Percentiles rank a stretch among this genome's conserved stretches.
phyloP scores from a whole-genome alignment of 2,113 vertebrate species.

The Colistium nudipinnis region DNA sequence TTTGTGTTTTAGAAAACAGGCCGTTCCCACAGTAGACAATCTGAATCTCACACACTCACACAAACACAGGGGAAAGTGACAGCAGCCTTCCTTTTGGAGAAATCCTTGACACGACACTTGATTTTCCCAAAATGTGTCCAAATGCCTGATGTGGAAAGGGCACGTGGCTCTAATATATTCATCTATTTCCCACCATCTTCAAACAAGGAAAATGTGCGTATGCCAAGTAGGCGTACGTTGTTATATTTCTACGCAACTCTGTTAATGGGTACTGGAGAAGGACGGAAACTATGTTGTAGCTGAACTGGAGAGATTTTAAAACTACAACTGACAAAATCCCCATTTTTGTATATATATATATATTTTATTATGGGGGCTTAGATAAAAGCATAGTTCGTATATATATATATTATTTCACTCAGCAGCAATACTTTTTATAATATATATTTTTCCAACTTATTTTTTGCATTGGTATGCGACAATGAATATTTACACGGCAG shows the following conservation, averaged over 20 bases:
- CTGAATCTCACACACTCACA: background rate
- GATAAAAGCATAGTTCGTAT: too few species aligned
- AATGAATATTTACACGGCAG: constrained; percentile 57
- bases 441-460: background rate
- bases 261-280: too few species aligned
- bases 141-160: background rate
- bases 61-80: background rate
- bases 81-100: background rate
- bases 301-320: too few species aligned
- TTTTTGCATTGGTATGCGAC: background rate
- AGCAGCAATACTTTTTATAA: constrained; percentile 44
- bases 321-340: too few species aligned
- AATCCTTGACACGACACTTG: background rate
- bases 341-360: too few species aligned
- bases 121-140: constrained; percentile 19
- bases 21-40: constrained; percentile 2
- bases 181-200: constrained; percentile 1
- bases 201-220: background rate
- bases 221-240: background rate
- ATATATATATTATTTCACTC: too few species aligned
- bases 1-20: too few species aligned
- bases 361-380: too few species aligned
- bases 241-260: background rate
- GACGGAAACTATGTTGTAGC: too few species aligned
- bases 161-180: constrained; percentile 22